Evolutionary conservation across 53 echinoderm and acorn worm genomes (phyloP).

Genomic region (Zoroaster sp.): DNA sequence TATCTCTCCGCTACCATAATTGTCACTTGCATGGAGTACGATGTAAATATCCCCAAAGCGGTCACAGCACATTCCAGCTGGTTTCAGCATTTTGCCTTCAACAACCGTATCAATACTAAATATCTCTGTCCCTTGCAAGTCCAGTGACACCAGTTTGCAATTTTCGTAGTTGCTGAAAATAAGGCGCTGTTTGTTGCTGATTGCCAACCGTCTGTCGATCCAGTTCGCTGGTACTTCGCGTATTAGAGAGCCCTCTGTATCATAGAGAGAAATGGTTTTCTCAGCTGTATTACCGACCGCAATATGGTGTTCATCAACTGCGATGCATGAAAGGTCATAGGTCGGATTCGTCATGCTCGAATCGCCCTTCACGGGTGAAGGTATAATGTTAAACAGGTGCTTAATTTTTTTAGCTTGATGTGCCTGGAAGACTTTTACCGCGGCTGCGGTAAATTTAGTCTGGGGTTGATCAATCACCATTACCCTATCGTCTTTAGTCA

Average conservation of each 20-base stretch:
- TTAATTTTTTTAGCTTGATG: neutral
- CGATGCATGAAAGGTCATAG: slow-evolving; percentile 7
- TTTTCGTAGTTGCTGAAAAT: slow-evolving; percentile 20
- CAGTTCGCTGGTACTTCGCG: neutral
- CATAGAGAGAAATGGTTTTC: slow-evolving; percentile 11
- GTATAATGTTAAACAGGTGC: neutral
- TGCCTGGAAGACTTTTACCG: slow-evolving; percentile 17
- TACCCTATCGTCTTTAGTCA: neutral
- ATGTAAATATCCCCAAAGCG: slow-evolving; percentile 20
- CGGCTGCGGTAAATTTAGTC: neutral
- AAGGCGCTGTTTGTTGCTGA: slow-evolving; percentile 10
- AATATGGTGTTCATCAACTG: slow-evolving; percentile 7
- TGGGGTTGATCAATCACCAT: neutral
- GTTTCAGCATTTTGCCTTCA: neutral
- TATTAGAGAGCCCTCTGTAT: neutral
- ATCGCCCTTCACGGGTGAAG: neutral
- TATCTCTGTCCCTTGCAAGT: slow-evolving; percentile 13
- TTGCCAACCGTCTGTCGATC: slow-evolving; percentile 6
- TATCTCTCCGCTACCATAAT: neutral
- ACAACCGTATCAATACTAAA: slow-evolving; percentile 12
- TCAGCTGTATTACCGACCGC: neutral
- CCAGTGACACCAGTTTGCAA: slow-evolving; percentile 3
- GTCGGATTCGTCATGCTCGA: neutral
- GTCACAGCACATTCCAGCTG: slow-evolving; percentile 35
- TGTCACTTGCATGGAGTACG: neutral